Percentiles rank a stretch among this genome's conserved stretches.
Conservation (phyloP, 2,888 invertebrate genomes). For the Crossocerus cetratus region DNA sequence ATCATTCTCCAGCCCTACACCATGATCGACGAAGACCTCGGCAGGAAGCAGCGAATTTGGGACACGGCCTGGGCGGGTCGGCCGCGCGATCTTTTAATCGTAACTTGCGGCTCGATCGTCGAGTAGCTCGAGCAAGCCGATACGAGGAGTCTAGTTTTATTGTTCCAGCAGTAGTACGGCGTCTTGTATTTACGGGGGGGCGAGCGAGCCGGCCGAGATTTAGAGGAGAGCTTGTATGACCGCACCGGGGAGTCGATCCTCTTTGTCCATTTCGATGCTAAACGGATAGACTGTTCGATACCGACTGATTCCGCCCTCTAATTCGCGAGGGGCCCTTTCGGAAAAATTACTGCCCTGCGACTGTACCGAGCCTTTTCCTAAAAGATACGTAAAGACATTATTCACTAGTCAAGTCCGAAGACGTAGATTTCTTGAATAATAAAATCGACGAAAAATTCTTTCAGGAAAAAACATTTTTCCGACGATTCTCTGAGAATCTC, state of each 20-base stretch:
- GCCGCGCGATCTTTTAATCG: slow-evolving; percentile 69
- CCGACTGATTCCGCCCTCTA: no score
- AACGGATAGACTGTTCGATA: slow-evolving; percentile 18
- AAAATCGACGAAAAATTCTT: no score
- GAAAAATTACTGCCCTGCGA: no score
- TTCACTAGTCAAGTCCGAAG: no score
- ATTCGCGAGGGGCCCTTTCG: no score
- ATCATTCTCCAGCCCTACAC: slow-evolving; percentile 23
- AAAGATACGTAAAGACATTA: no score
- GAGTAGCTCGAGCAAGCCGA: slow-evolving; percentile 43
- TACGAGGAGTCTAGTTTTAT: slow-evolving; percentile 71
- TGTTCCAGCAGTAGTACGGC: slow-evolving; percentile 63
- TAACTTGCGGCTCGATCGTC: slow-evolving; percentile 63
- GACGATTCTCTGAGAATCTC: no score
- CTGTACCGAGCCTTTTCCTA: no score
- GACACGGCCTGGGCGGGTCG: slow-evolving; percentile 69
- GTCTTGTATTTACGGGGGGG: slow-evolving; percentile 41
- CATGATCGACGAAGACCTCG: slow-evolving; percentile 23
- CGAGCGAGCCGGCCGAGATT: slow-evolving; percentile 3
- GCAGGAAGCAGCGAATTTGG: slow-evolving; percentile 60
- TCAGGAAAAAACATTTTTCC: no score
- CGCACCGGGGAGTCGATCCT: slow-evolving; percentile 19
- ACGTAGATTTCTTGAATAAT: no score
- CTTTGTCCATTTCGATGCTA: slow-evolving; percentile 41
- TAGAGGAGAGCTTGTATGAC: slow-evolving; percentile 23